Conservation (phyloP, 2,113 vertebrate genomes). For the Campylomormyrus numenius region DNA sequence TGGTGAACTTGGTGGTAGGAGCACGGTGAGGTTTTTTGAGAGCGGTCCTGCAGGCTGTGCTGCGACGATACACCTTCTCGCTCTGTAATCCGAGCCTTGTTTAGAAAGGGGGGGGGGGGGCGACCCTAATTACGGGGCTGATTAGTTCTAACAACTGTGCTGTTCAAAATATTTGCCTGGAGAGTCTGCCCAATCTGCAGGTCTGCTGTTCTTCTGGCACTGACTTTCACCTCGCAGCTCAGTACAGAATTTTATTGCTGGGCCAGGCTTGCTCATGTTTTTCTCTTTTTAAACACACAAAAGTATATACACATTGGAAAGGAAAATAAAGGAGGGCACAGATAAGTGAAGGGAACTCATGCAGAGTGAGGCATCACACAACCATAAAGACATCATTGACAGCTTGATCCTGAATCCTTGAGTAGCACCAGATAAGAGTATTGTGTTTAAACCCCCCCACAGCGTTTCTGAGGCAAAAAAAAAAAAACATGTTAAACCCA, state of each 20-base stretch:
- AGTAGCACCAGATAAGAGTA: constrained; percentile 76
- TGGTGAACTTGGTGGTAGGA: not conserved
- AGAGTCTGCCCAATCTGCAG: not conserved
- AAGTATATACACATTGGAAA: constrained; percentile 26
- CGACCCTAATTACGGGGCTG: not conserved
- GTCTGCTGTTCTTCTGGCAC: constrained; percentile 16
- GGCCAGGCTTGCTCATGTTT: not conserved
- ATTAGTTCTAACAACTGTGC: not conserved
- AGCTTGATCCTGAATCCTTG: constrained; percentile 58
- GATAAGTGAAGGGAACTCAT: constrained; percentile 26
- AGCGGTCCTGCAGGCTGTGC: not conserved
- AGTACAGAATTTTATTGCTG: constrained; percentile 40
- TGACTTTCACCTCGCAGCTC: constrained; percentile 18
- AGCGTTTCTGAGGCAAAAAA: not conserved
- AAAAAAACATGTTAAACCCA: not conserved
- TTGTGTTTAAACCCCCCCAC: constrained; percentile 47
- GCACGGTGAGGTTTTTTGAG: not conserved
- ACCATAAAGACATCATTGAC: constrained; percentile 41
- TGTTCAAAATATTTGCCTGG: not conserved
- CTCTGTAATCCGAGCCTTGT: not conserved
- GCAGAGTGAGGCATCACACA: constrained; percentile 44
- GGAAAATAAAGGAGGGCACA: constrained; percentile 29
- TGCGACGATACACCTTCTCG: not conserved
- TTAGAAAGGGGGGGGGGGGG: not conserved
- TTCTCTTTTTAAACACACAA: constrained; percentile 30